These are phyloP conservation scores for Meriones psammophilus DNA, from an alignment of 2,797 vertebrate genomes.

Conservation along the genomic window DNA sequence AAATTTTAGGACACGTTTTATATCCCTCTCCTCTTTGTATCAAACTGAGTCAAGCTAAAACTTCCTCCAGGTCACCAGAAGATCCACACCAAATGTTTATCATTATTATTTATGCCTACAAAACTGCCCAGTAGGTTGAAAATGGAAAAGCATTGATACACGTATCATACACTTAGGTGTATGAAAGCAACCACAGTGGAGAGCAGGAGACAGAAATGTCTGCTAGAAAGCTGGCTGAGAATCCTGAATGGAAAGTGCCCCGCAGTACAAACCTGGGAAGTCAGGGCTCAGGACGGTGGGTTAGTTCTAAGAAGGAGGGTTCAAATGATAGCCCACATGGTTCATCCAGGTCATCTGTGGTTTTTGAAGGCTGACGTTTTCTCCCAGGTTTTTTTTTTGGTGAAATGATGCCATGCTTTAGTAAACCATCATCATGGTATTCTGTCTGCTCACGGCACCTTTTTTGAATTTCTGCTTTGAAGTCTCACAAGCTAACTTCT, in stretches of 20 bases:
- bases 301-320: background rate
- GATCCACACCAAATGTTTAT: background rate
- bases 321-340: background rate
- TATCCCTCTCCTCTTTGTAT: background rate
- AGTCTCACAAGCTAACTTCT: background rate
- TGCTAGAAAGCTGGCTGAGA: background rate
- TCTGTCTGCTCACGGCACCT: background rate
- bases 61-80: background rate
- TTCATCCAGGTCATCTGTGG: background rate
- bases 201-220: background rate
- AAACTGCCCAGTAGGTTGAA: background rate
- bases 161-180: background rate
- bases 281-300: background rate
- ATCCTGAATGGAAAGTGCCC: background rate
- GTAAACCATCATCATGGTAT: background rate
- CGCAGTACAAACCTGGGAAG: background rate
- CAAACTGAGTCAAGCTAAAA: background rate
- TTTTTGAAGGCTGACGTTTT: background rate
- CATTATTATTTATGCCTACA: constrained; percentile 17
- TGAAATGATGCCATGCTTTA: background rate
- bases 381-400: background rate
- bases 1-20: background rate
- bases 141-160: background rate
- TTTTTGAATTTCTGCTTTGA: constrained; percentile 21
- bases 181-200: background rate